Evolutionary conservation across 2,113 vertebrate genomes (phyloP), one percentile per base, ranked within the genome.

Genomic region (Otus sunia): DNA sequence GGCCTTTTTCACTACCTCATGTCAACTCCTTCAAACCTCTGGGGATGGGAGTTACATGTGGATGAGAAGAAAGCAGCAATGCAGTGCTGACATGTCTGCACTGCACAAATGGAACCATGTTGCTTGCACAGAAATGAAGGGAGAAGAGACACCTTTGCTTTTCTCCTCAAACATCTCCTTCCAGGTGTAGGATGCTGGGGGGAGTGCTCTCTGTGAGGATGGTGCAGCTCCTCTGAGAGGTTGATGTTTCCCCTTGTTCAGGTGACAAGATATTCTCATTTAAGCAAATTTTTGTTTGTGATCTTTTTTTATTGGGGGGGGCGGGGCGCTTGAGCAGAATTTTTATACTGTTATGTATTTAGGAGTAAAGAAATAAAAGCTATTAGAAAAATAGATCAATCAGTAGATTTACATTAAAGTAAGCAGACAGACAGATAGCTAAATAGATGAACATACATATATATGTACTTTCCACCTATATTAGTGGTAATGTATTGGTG

Each of bases 41-140:
- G 45, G 32, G 47, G 15, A 19, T 30, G 7, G 39, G 29, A 88
- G 10, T 21, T n/a, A 30, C 0, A 0, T 10, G 9, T 11, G 12
- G 62, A 75, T 52, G 17, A 75, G 27, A 41, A 43, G 39, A 60
- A 43, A 86, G 34, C 13, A 49, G 9, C 55, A 56, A 73, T 12
- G 45, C 20, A 32, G 11, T 13, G 36, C 50, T 74, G 45, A 36
- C 8, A 21, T 5, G 5, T 59, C 39, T 80, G 19, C 27, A 5
- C 21, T 53, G 60, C 21, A 12, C 32, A 45, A 50, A 34, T 23
- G 43, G 67, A 85, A 73, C 14, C 1, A 1, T 49, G 37, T n/a
- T 84, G 56, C 10, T 49, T 66, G 8, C 17, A 13, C 3, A 12
- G 22, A 74, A 37, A 32, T 50, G 30, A 85, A 68, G 20, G 22